Conservation (phyloP, 2,113 vertebrate genomes). For the Forbesichthys agassizii region DNA sequence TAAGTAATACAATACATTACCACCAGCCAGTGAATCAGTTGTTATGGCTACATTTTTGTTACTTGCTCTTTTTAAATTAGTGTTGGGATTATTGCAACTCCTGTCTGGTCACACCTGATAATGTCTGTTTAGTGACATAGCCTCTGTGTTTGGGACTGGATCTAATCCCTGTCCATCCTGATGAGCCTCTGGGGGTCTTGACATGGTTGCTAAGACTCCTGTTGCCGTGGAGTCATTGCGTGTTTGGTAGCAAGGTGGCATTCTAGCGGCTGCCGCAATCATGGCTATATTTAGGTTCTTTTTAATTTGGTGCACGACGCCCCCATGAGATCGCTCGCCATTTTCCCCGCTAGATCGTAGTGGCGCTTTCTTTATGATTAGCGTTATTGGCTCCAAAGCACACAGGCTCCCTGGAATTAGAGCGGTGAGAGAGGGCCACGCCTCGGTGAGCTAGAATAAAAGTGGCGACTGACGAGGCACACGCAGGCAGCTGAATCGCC, state of each 20-base stretch:
- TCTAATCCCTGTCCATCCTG: conserved; percentile 40
- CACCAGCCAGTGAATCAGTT: neutral
- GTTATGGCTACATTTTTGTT: neutral
- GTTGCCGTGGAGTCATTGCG: conserved; percentile 46
- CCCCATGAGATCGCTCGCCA: conserved; percentile 66
- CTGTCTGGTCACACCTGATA: neutral
- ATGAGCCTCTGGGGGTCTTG: conserved; percentile 35
- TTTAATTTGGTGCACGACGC: conserved; percentile 75
- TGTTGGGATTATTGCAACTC: neutral
- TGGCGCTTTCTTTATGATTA: conserved; percentile 75
- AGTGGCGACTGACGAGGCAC: conserved; percentile 59
- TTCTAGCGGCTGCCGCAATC: conserved; percentile 36
- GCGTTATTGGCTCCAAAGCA: conserved; percentile 65
- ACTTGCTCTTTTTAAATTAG: neutral
- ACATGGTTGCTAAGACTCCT: conserved; percentile 42
- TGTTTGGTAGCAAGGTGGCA: conserved; percentile 11
- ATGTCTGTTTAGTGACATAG: conserved; percentile 25
- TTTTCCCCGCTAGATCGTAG: conserved; percentile 67
- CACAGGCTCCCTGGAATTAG: conserved; percentile 55
- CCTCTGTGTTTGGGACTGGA: conserved; percentile 39
- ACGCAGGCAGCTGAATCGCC: conserved; percentile 34
- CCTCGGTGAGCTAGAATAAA: conserved; percentile 65
- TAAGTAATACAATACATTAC: neutral
- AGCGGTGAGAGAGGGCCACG: conserved; percentile 53
- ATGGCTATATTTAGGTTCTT: conserved; percentile 73